Conservation (phyloP, 2,888 invertebrate species). For the Aleiodes alternator region DNA sequence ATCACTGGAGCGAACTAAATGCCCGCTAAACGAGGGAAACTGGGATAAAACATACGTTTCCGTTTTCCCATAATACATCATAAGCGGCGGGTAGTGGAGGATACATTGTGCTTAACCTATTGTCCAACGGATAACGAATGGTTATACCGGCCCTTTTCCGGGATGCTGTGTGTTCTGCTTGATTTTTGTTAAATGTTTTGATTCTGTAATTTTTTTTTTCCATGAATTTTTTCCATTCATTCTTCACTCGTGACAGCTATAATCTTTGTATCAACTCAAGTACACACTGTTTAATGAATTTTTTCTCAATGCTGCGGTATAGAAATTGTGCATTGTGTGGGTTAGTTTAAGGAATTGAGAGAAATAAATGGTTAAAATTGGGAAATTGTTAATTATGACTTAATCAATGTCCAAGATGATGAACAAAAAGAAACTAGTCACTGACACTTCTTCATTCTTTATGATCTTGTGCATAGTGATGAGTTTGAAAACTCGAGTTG, state of each 20-base stretch:
- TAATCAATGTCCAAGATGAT: not conserved
- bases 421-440: no score
- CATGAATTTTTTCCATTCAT: not conserved
- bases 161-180: slow-evolving; percentile 43
- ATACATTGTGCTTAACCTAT: slow-evolving; percentile 44
- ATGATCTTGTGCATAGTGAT: no score
- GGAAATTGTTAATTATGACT: not conserved
- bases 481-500: no score
- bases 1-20: slow-evolving; percentile 58
- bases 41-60: slow-evolving; percentile 61
- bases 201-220: slow-evolving; percentile 37
- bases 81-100: slow-evolving; percentile 42
- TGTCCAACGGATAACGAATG: slow-evolving; percentile 54
- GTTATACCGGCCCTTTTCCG: slow-evolving; percentile 51
- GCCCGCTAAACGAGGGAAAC: slow-evolving; percentile 60
- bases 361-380: not conserved
- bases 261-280: not conserved
- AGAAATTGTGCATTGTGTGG: not conserved
- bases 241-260: slow-evolving; percentile 3
- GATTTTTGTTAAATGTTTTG: slow-evolving; percentile 54
- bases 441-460: no score
- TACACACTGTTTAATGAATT: not conserved
- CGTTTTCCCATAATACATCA: slow-evolving; percentile 62
- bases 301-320: not conserved
- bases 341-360: not conserved